A percentile compares a stretch with the other conserved stretches of the same genome.
Conservation (phyloP, 2,113 vertebrate species). For the Pygoscelis adeliae region DNA sequence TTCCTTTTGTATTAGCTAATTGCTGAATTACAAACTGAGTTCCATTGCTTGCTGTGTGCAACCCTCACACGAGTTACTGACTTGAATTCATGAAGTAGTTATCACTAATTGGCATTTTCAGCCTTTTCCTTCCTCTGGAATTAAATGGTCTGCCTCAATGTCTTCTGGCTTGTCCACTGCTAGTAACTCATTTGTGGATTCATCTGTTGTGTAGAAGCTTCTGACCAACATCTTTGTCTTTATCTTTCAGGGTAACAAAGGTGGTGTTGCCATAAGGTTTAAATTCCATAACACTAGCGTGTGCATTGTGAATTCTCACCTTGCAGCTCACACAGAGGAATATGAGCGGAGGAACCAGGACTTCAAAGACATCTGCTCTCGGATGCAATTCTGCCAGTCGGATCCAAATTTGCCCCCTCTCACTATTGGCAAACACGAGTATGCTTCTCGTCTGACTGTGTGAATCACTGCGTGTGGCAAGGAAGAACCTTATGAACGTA, state of each 20-base stretch:
- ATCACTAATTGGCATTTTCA: neutral
- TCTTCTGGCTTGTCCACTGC: neutral
- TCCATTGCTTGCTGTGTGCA: neutral
- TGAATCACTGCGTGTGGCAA: neutral
- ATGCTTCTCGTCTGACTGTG: neutral
- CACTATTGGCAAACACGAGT: conserved; percentile 91
- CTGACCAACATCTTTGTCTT: neutral
- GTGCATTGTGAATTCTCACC: conserved; percentile 93
- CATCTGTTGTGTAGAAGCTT: neutral
- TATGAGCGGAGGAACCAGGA: conserved; percentile 95
- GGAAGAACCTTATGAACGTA: neutral
- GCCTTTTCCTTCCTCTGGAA: neutral
- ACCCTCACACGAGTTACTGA: neutral
- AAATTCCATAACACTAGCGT: conserved; percentile 91
- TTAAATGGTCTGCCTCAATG: neutral
- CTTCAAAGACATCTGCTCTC: conserved; percentile 92
- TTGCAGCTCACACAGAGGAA: conserved; percentile 92
- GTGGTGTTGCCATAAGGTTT: conserved; percentile 92
- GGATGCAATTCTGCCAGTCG: conserved; percentile 85
- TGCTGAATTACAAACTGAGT: neutral
- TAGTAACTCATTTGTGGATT: neutral
- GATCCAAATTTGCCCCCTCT: conserved; percentile 80
- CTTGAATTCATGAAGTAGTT: neutral
- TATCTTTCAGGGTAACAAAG: conserved; percentile 91
- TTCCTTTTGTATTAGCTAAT: neutral